These are phyloP conservation scores for Troides helena DNA, from an alignment of 2,888 invertebrate genomes.

Conservation along the genomic window DNA sequence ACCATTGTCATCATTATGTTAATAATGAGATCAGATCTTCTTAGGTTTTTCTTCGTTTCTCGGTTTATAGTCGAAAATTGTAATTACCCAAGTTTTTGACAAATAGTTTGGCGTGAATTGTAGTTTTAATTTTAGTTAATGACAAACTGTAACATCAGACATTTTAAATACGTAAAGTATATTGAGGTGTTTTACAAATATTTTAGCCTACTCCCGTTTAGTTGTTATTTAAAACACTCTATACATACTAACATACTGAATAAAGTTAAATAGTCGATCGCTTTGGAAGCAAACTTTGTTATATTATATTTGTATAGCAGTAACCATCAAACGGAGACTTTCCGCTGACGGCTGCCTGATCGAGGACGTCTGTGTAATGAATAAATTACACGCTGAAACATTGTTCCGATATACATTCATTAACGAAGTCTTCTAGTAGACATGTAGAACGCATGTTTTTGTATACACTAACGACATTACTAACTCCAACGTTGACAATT, in stretches of 20 bases:
- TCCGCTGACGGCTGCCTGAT: conserved; percentile 66
- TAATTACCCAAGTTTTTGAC: too few species aligned
- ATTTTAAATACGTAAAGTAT: too few species aligned
- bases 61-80: too few species aligned
- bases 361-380: conserved; percentile 78
- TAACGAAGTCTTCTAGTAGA: conserved; percentile 59
- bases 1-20: not conserved
- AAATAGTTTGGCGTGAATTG: too few species aligned
- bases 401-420: conserved; percentile 74
- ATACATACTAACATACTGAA: not conserved
- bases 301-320: conserved; percentile 42
- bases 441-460: conserved; percentile 50
- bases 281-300: conserved; percentile 36
- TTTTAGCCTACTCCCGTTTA: not conserved
- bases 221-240: not conserved
- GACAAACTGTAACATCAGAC: too few species aligned
- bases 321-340: conserved; percentile 70
- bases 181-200: not conserved
- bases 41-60: not conserved
- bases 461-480: conserved; percentile 39
- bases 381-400: conserved; percentile 80
- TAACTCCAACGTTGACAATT: conserved; percentile 71
- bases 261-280: not conserved
- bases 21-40: not conserved
- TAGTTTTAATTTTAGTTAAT: too few species aligned